Evolutionary conservation across 2,888 invertebrate genomes (phyloP).

Genomic region (Caenorhabditis doughertyi): DNA sequence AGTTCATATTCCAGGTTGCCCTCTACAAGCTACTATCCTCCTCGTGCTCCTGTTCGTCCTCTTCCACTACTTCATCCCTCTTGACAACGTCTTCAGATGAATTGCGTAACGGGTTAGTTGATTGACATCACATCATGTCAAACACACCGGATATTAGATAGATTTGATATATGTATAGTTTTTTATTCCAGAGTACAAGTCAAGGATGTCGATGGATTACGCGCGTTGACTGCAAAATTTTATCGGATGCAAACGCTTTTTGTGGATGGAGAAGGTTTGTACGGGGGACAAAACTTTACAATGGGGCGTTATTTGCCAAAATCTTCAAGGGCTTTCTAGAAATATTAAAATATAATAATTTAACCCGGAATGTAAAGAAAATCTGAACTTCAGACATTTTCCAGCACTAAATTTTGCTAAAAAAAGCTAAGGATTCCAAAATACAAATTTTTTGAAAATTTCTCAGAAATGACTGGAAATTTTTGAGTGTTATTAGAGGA

Average conservation of each 20-base stretch:
- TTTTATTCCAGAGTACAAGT: slow-evolving; percentile 15
- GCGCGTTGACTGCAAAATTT: slow-evolving; percentile 59
- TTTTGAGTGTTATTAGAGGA: too few species aligned
- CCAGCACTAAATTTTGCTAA: too few species aligned
- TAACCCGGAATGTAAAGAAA: too few species aligned
- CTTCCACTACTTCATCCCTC: slow-evolving; percentile 37
- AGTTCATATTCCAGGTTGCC: slow-evolving; percentile 45
- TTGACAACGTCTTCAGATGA: slow-evolving; percentile 47
- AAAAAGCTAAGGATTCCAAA: too few species aligned
- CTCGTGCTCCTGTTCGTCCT: slow-evolving; percentile 3
- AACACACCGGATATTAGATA: slow-evolving; percentile 50
- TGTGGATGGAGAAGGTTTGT: slow-evolving; percentile 69
- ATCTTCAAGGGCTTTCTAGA: too few species aligned
- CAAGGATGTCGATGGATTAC: slow-evolving; percentile 58
- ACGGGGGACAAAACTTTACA: neutral
- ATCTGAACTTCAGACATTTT: too few species aligned
- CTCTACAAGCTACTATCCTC: slow-evolving; percentile 58
- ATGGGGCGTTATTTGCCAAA: too few species aligned
- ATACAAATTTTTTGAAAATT: too few species aligned
- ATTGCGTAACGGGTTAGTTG: slow-evolving; percentile 61
- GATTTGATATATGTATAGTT: neutral
- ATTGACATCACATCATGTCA: slow-evolving; percentile 53
- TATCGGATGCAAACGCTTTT: slow-evolving; percentile 60
- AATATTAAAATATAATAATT: too few species aligned
- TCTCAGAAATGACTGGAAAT: too few species aligned